Evolutionary conservation across 2,888 invertebrate genomes (phyloP), one percentile per base, ranked within the genome.

Genomic region (Allophyes oxyacanthae): DNA sequence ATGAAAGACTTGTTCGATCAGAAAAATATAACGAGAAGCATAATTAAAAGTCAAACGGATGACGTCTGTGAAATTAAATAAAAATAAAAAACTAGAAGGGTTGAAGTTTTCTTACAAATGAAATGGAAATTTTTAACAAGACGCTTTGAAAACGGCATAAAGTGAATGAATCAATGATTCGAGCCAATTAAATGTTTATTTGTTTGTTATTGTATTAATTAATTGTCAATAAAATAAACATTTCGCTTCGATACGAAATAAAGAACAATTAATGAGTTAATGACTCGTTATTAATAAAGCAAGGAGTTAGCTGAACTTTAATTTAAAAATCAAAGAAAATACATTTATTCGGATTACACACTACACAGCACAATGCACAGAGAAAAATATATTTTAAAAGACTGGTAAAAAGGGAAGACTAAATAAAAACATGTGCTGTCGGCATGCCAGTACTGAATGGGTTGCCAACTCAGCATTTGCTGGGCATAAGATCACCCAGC

Each of bases 81-180:
- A 72, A 73, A 83, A 85, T 75, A 77, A 67, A 72, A 57, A 65
- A 68, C 44, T 76, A 70, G 77, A 87, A 89, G 91, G 89, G 88
- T 90, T 91, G 79, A 83, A 89, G 72, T 88, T 88, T 84, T 68
- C 69, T 68, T 79, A 83, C 85, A 90, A 92, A 91, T 92, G 89
- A 89, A 92, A 91, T 86, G 92, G 92, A 94, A 92, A 84, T 85
- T 90, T 94, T 92, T 94, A 94, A 94, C 91, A 91, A 93, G 92
- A 79, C 77, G 54, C 71, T 67, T 70, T 71, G 64, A 64, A 71
- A 63, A 75, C 68, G 76, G 73, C 70, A 77, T 71, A 50, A 64
- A 63, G 64, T 42, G 54, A 48, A 60, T 58, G 61, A 85, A 67
- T 80, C 87, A 88, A 86, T 88, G 88, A 82, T 50, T 86, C 76